Evolutionary conservation across 2,888 invertebrate species (phyloP), one percentile per base, ranked within the genome.

Genomic region (Pseudolycoriella hygida): DNA sequence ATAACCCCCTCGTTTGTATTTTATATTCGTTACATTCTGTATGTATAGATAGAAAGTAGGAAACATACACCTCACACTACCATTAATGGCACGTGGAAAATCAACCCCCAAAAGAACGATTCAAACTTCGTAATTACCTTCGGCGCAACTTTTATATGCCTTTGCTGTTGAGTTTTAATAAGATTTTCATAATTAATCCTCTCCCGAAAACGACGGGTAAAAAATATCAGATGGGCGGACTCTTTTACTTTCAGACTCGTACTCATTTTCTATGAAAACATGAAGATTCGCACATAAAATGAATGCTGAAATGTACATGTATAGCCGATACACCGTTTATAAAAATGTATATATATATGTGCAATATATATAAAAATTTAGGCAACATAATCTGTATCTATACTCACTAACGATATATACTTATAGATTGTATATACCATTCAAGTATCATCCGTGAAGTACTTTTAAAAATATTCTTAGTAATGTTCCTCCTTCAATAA

Each of bases 171-270:
- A 44, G 44, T 49, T 47, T 49, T 49, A 49, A 49, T 49, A 49
- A 49, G 49, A 49, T 49, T 49, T 49, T 49, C 49, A 49, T 49
- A 49, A 49, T 49, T 49, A 49, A 49, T 42, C 43, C 34, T 25
- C 40, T 43, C 18, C 12, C 14, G 30, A 25, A 20, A 12, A 25
- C 25, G 25, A 25, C 25, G 25, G 25, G 25, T 25, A 25, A 25
- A 14, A 20, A 41, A 41, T 14, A 40, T 40, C 10, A 11, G 40
- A 41, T 41, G 41, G 41, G 41, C 41, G 41, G 41, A 41, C 19
- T 41, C 41, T 41, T 30, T 41, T 41, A 41, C 30, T 19, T 19
- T 40, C 17, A 34, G 34, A 14, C 34, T 34, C 34, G 25, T 25
- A 34, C 34, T 34, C 34, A 34, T 34, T 34, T 34, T 14, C 34